These are phyloP conservation scores for Propsilocerus akamusi DNA, from an alignment of 1,140 invertebrate genomes.

Conservation along the genomic window DNA sequence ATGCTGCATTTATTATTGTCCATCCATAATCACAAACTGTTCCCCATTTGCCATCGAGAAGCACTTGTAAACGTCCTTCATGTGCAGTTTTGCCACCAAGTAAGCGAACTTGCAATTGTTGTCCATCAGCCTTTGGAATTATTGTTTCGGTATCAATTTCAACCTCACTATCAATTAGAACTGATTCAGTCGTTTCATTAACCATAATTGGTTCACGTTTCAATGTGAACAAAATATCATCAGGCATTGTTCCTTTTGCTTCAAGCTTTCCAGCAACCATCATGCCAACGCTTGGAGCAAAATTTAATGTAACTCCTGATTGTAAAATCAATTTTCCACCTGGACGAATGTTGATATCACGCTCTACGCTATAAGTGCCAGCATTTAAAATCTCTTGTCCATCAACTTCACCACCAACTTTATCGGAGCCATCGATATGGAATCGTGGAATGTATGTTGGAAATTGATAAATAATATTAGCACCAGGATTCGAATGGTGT, in stretches of 20 bases:
- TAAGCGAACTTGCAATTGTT: constrained; percentile 46
- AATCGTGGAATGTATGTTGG: constrained; percentile 61
- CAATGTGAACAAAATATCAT: constrained; percentile 56
- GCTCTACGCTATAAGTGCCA: constrained; percentile 68
- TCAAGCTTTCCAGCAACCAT: constrained; percentile 87
- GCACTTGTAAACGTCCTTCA: constrained; percentile 65
- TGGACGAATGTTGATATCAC: constrained; percentile 81
- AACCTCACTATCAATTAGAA: constrained; percentile 17
- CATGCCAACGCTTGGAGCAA: constrained; percentile 84
- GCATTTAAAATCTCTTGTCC: constrained; percentile 56
- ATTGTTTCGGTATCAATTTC: constrained; percentile 30
- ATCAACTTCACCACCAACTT: constrained; percentile 76
- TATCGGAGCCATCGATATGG: constrained; percentile 37
- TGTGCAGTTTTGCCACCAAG: constrained; percentile 50
- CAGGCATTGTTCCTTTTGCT: constrained; percentile 53
- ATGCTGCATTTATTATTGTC: constrained; percentile 76
- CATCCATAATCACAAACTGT: constrained; percentile 94
- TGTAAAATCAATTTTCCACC: constrained; percentile 71
- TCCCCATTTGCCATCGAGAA: constrained; percentile 76
- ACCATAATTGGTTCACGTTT: constrained; percentile 48
- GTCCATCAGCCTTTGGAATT: constrained; percentile 31
- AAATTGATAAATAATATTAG: constrained; percentile 50
- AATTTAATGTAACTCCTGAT: constrained; percentile 69
- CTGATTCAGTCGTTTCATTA: constrained; percentile 36
- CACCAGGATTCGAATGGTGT: constrained; percentile 64